Evolutionary conservation across 1,140 invertebrate genomes (phyloP), one percentile per base, ranked within the genome.

Genomic region (Cepaea nemoralis): DNA sequence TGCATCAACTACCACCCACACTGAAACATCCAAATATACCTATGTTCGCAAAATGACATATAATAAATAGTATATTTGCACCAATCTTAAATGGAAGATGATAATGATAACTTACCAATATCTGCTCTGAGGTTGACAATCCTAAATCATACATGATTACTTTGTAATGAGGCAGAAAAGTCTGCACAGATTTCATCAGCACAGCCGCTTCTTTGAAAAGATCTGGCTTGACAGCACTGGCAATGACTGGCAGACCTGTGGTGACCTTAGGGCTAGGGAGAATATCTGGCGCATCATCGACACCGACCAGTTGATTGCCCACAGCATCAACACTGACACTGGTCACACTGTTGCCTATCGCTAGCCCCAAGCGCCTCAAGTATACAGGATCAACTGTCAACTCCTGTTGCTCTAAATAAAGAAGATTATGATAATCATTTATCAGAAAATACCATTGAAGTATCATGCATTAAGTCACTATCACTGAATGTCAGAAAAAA

Each of bases 111-210:
- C 85, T 93, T 89, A 96, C 94, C 89, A 93, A 93, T 91, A 93
- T 92, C 78, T 94, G 91, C 77, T 94, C 94, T 88, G 94, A 93
- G 35, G 94, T 93, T 70, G 94, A 94, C 63, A 97, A 91, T 73
- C 95, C 96, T 80, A 98, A 90, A 87, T 96, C 95, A 91, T 96
- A 97, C 74, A 97, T 92, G 77, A 97, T 92, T 83, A 97, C 92
- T 82, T 94, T 94, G 86, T 95, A 94, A 90, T 95, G 95, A 55
- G 95, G 94, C 84, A 97, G 92, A 88, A 94, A 94, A 39, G 94
- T 94, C 6, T 94, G 94, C 42, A 95, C 93, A 87, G 96, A 96
- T 83, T 94, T 94, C 39, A 96, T 93, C 82, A 97, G 94, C 66
- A 94, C 93, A 59, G 89, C 83, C 22, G 88, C 85, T 76, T 89